Percentiles rank a stretch among this genome's conserved stretches.
phyloP scores from a whole-genome alignment of 53 echinoderm and acorn worm genomes.

The Stichopus horrens region DNA sequence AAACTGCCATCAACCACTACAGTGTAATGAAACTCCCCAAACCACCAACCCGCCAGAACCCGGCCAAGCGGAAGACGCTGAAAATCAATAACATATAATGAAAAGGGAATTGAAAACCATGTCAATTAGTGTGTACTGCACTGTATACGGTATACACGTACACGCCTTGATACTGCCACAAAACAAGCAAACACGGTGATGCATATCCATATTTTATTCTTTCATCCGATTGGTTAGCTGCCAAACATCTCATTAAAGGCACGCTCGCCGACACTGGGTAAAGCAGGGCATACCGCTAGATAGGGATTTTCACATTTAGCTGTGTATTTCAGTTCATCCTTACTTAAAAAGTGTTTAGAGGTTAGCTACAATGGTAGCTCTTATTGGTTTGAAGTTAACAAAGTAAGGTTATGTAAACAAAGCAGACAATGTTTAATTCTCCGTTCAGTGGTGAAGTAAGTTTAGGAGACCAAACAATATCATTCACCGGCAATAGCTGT shows the following conservation, averaged over 20 bases:
- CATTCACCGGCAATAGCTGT: no score
- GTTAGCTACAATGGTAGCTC: no score
- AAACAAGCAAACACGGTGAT: background rate
- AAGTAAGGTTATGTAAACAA: no score
- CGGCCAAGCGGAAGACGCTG: slow-evolving; percentile 41
- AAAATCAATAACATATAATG: slow-evolving; percentile 45
- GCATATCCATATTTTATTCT: slow-evolving; percentile 9
- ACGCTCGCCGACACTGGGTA: background rate
- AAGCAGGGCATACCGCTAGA: background rate
- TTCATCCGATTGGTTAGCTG: slow-evolving; percentile 11
- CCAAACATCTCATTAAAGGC: slow-evolving; percentile 37
- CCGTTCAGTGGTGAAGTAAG: no score
- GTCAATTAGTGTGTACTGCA: slow-evolving; percentile 11
- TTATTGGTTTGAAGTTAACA: no score
- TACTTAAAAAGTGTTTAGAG: no score
- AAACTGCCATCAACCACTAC: slow-evolving; percentile 26
- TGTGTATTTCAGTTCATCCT: no score
- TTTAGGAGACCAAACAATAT: no score
- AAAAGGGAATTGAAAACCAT: slow-evolving; percentile 42
- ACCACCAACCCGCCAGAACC: slow-evolving; percentile 42
- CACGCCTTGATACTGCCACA: background rate
- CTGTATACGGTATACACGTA: slow-evolving; percentile 9
- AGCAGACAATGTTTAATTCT: no score
- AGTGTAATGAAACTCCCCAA: slow-evolving; percentile 28
- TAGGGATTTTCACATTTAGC: background rate